Conservation (phyloP, 2,113 vertebrate species). For the Ptyas mucosa region DNA sequence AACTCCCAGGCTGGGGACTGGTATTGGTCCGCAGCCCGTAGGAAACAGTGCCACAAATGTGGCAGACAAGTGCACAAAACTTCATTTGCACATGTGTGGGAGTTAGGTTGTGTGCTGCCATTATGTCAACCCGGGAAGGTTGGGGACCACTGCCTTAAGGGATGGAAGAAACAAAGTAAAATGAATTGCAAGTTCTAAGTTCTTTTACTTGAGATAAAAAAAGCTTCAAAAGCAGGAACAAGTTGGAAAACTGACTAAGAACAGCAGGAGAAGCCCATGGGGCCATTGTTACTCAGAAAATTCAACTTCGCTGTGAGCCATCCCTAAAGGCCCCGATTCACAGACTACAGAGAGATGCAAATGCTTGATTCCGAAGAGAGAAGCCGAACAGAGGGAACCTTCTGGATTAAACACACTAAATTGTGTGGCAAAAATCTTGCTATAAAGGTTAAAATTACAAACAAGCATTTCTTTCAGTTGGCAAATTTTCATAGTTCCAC, state of each 20-base stretch:
- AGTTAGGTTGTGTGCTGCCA: background rate
- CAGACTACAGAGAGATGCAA: background rate
- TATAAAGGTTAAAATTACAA: background rate
- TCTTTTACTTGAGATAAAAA: background rate
- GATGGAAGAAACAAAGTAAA: background rate
- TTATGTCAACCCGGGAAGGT: background rate
- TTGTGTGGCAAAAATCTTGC: background rate
- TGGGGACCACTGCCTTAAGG: background rate
- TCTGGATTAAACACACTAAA: background rate
- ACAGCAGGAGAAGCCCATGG: background rate
- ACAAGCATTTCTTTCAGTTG: background rate
- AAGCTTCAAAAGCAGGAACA: background rate
- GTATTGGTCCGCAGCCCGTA: background rate
- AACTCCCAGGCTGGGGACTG: background rate
- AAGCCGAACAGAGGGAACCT: background rate
- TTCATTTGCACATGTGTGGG: background rate
- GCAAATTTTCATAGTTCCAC: background rate
- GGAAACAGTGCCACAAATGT: background rate
- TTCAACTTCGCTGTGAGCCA: background rate
- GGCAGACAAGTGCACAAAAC: background rate
- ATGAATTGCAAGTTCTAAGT: background rate
- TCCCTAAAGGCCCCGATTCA: background rate
- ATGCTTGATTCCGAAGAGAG: background rate
- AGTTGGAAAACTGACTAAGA: background rate
- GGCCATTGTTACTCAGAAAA: background rate